These are phyloP conservation scores for Vidua chalybeata DNA, from an alignment of 2,113 vertebrate species.

Conservation along the genomic window DNA sequence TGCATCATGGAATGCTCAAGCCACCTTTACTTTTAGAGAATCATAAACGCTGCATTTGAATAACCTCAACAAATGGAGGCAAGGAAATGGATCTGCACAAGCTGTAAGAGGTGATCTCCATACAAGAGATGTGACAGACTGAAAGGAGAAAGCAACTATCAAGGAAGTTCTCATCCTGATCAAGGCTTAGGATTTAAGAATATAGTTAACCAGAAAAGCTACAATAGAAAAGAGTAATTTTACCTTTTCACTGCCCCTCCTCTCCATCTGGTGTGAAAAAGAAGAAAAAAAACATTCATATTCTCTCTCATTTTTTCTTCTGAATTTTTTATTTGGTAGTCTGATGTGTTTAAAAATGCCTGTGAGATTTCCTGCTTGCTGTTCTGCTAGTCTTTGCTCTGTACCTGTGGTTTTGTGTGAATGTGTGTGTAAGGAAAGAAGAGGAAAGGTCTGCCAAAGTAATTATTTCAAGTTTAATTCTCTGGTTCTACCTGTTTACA, in stretches of 20 bases:
- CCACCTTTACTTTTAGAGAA: background rate
- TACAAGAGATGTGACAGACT: background rate
- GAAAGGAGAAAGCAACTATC: background rate
- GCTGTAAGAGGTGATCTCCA: background rate
- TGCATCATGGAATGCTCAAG: background rate
- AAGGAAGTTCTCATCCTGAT: background rate
- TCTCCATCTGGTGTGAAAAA: background rate
- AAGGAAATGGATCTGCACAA: background rate
- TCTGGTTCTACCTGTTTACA: background rate
- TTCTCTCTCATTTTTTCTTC: background rate
- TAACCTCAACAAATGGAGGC: background rate
- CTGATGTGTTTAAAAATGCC: background rate
- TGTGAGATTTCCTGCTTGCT: background rate
- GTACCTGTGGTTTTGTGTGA: background rate
- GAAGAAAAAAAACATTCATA: background rate
- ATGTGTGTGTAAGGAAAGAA: background rate
- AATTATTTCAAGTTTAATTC: background rate
- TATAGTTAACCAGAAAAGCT: background rate
- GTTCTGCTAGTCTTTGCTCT: background rate
- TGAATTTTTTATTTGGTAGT: background rate
- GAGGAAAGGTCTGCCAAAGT: background rate
- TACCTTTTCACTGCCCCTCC: background rate
- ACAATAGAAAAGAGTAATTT: background rate
- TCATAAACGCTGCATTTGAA: background rate
- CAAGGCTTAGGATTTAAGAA: background rate